Evolutionary conservation across 2,113 vertebrate genomes (phyloP).

Genomic region (Anseranas semipalmata): DNA sequence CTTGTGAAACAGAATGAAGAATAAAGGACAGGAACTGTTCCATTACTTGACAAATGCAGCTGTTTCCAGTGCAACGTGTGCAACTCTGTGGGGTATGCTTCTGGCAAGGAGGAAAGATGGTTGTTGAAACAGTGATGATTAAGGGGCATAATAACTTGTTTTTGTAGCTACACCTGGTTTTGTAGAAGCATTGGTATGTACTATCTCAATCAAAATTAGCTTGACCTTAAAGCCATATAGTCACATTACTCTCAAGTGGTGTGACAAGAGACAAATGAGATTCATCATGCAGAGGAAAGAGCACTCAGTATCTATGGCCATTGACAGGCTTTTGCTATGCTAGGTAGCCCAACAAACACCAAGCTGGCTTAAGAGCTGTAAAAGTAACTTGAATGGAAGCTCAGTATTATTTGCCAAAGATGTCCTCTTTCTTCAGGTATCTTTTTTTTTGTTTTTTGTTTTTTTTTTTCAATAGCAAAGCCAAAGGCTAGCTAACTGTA

Average conservation of each 20-base stretch:
- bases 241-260: neutral
- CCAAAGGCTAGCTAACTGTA: neutral
- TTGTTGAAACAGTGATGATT: neutral
- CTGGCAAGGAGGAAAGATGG: neutral
- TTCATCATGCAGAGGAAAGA: neutral
- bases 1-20: neutral
- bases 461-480: neutral
- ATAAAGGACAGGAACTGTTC: neutral
- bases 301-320: neutral
- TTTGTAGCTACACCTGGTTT: neutral
- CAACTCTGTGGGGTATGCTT: neutral
- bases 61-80: neutral
- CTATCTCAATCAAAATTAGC: neutral
- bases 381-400: neutral
- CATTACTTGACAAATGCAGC: neutral
- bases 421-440: neutral
- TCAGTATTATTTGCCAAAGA: neutral
- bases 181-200: neutral
- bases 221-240: neutral
- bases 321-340: neutral
- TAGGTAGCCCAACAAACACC: neutral
- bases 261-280: neutral
- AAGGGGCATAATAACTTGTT: neutral
- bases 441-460: neutral
- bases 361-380: neutral